These are phyloP conservation scores for Euplagia quadripunctaria DNA, from an alignment of 2,888 invertebrate species.

Conservation along the genomic window DNA sequence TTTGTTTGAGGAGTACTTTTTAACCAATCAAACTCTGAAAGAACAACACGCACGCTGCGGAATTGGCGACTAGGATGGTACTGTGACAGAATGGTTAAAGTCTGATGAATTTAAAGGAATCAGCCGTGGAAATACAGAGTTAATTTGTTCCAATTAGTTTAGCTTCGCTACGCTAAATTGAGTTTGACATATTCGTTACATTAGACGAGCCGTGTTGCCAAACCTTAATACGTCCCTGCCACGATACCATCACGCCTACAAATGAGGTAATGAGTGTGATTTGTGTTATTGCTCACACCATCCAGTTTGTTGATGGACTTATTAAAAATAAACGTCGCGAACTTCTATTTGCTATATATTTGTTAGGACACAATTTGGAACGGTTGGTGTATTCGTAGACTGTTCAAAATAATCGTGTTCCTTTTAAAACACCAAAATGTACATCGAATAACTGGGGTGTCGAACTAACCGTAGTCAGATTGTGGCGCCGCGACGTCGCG, in stretches of 20 bases:
- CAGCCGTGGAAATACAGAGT: neutral
- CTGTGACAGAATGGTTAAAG: no score
- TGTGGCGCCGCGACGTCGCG: conserved; percentile 59
- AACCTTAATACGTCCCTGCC: neutral
- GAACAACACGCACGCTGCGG: no score
- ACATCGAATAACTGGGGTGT: neutral
- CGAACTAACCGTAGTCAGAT: neutral
- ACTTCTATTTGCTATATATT: neutral
- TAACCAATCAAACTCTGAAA: no score
- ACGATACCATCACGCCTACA: neutral
- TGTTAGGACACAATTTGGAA: neutral
- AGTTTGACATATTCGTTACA: neutral
- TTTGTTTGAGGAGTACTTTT: no score
- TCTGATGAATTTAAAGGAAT: neutral
- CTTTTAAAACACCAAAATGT: neutral
- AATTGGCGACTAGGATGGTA: no score
- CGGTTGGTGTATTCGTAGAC: neutral
- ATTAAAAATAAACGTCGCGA: neutral
- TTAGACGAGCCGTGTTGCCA: neutral
- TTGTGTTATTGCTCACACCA: neutral
- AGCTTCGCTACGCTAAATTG: neutral
- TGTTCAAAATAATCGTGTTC: neutral
- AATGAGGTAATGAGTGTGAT: neutral
- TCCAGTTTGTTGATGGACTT: neutral
- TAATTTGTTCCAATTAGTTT: neutral